These are phyloP conservation scores for Syritta pipiens DNA, from an alignment of 2,888 invertebrate genomes.

Conservation along the genomic window DNA sequence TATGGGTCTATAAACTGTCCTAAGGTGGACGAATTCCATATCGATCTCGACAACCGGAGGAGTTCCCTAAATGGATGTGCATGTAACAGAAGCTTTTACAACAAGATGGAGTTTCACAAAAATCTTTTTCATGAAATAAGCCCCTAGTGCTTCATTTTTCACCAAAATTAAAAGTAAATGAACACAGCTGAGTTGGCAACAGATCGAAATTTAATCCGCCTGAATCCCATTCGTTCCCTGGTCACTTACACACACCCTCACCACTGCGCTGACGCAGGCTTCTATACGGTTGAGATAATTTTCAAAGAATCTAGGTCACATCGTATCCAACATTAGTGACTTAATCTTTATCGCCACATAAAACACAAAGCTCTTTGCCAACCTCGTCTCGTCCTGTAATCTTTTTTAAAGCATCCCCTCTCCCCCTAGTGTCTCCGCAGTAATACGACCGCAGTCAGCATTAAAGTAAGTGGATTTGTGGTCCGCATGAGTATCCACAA, in stretches of 20 bases:
- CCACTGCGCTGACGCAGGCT: background rate
- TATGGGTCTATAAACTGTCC: too few relatives aligned
- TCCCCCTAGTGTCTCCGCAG: constrained; percentile 16
- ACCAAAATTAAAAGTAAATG: too few relatives aligned
- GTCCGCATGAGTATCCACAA: constrained; percentile 29
- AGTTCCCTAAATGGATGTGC: too few relatives aligned
- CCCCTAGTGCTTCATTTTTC: too few relatives aligned
- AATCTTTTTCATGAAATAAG: too few relatives aligned
- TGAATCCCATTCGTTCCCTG: background rate
- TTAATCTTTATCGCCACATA: background rate
- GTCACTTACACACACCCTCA: background rate
- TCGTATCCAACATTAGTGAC: background rate
- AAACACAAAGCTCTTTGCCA: background rate
- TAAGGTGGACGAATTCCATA: too few relatives aligned
- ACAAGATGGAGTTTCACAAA: too few relatives aligned
- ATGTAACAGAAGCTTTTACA: too few relatives aligned
- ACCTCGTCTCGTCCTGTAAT: background rate
- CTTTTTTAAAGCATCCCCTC: background rate
- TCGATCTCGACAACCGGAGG: too few relatives aligned
- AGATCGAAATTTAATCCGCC: too few relatives aligned
- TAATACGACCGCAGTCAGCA: constrained; percentile 50
- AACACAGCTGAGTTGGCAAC: too few relatives aligned
- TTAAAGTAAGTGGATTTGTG: constrained; percentile 58
- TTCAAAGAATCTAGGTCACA: background rate
- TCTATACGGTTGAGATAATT: background rate